A percentile compares a stretch with the other conserved stretches of the same genome.
Conservation (phyloP, 2,113 vertebrate species). For the Phyllostomus hastatus region DNA sequence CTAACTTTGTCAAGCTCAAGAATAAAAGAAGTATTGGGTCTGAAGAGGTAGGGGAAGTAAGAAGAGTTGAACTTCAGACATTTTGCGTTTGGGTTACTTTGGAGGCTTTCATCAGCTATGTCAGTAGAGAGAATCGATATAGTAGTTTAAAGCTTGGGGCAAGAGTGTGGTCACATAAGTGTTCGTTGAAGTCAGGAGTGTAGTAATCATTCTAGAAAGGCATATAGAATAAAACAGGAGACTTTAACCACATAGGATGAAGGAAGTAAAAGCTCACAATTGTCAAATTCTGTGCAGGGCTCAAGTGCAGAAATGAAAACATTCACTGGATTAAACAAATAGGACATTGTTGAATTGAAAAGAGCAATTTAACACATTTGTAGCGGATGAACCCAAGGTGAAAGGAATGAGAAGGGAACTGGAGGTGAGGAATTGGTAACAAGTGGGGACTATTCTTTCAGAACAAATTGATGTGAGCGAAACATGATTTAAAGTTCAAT, state of each 20-base stretch:
- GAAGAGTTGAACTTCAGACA: not conserved
- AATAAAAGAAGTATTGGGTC: not conserved
- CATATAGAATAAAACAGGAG: not conserved
- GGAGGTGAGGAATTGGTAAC: not conserved
- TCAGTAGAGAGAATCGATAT: not conserved
- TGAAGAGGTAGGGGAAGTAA: not conserved
- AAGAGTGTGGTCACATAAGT: not conserved
- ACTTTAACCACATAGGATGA: not conserved
- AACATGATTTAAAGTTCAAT: not conserved
- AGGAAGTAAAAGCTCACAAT: not conserved
- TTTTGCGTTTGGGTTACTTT: not conserved
- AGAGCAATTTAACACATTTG: not conserved
- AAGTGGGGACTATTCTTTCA: not conserved
- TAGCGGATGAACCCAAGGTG: not conserved
- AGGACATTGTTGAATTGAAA: not conserved
- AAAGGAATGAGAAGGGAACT: not conserved
- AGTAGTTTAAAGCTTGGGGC: not conserved
- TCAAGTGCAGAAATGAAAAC: not conserved
- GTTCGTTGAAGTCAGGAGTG: not conserved
- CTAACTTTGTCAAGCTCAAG: not conserved
- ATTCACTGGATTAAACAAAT: not conserved
- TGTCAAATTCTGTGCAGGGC: not conserved
- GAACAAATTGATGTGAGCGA: not conserved
- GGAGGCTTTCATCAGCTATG: not conserved
- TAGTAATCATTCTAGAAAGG: not conserved